These are phyloP conservation scores for Emydocephalus ijimae DNA, from an alignment of 2,113 vertebrate genomes.

Conservation along the genomic window DNA sequence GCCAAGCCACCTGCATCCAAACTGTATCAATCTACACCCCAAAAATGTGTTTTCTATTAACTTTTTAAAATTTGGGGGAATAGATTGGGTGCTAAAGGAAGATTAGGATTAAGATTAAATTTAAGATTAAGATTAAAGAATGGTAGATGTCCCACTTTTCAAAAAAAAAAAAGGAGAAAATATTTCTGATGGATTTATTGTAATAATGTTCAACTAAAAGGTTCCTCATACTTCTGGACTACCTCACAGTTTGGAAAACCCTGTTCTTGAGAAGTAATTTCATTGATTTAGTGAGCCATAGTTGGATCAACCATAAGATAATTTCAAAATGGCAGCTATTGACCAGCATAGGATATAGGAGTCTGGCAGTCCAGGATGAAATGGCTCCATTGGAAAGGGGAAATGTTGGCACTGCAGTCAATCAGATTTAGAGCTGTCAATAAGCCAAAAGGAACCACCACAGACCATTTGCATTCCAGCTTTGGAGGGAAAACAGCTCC, in stretches of 20 bases:
- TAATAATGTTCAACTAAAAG: neutral
- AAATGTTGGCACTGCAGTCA: neutral
- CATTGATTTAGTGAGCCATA: neutral
- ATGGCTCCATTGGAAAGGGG: neutral
- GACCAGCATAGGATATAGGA: neutral
- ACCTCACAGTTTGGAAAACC: no score
- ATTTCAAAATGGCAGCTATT: neutral
- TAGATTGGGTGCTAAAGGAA: neutral
- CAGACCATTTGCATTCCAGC: neutral
- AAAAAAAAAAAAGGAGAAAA: neutral
- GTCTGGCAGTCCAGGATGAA: neutral
- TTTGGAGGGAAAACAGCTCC: neutral
- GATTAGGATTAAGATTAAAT: no score
- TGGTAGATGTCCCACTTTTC: neutral
- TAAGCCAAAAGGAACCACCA: neutral
- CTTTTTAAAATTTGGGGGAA: neutral
- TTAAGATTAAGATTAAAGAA: no score
- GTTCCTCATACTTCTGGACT: no score
- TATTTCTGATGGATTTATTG: neutral
- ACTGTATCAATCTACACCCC: neutral
- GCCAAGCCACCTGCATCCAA: neutral
- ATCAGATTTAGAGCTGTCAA: neutral
- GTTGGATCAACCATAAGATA: neutral
- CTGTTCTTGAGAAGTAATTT: neutral
- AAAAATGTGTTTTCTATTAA: neutral